Conservation (phyloP, 2,113 vertebrate genomes). For the Ictidomys tridecemlineatus region DNA sequence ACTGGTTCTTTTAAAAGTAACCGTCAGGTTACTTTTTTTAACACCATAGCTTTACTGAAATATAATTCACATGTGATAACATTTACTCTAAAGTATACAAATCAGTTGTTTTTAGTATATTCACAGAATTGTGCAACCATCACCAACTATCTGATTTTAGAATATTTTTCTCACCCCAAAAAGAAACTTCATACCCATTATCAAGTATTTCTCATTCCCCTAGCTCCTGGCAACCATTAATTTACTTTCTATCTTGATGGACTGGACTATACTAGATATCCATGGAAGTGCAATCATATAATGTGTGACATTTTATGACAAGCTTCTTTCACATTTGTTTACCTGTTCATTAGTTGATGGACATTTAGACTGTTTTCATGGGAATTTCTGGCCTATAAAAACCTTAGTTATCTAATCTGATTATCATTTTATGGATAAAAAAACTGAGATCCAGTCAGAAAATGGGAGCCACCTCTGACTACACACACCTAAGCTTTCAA, state of each 20-base stretch:
- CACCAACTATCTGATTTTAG: neutral
- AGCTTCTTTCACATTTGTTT: neutral
- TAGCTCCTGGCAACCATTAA: neutral
- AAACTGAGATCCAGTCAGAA: neutral
- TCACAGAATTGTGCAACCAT: neutral
- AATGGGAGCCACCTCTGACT: neutral
- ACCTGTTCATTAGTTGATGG: neutral
- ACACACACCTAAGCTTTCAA: neutral
- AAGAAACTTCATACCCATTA: neutral
- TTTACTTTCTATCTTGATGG: neutral
- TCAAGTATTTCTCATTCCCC: neutral
- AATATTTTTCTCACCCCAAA: neutral
- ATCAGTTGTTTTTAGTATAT: neutral
- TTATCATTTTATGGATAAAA: neutral
- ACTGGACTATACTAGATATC: neutral
- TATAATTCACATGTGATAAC: constrained; percentile 5
- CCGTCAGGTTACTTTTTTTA: neutral
- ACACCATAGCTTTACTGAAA: neutral
- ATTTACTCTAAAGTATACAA: neutral
- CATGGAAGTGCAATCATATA: neutral
- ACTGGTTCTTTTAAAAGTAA: neutral
- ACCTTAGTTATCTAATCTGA: neutral
- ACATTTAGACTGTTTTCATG: neutral
- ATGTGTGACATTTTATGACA: neutral
- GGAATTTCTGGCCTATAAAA: neutral